Base-by-base conservation (phyloP, 2,797 vertebrate genomes). In the Phalanger gymnotis region DNA sequence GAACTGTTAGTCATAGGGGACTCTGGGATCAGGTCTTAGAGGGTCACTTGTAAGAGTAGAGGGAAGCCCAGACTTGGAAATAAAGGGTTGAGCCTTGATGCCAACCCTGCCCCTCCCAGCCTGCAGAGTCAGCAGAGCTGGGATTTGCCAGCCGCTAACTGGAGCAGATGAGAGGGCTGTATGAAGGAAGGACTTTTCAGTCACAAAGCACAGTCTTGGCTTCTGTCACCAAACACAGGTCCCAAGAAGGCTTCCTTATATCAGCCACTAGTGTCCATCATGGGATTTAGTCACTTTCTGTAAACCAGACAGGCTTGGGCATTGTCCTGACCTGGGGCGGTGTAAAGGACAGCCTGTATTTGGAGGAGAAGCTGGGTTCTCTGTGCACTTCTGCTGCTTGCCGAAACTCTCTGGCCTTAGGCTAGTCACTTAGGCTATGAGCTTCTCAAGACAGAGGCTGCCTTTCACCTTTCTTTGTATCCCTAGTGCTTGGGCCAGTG, bases 401-500 rank as follows among this genome's bases (percentile, higher is more conserved):
- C 16, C 22, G 34, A 31, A 4, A 40, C 34, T 66, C 16, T 73
- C 16, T 22, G 5, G 1, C 30, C 12, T 34, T 31, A 16, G 6
- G 40, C 25, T n/a, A 4, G 14, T 14, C 53, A 40, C 55, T 56
- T 7, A 31, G 47, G 5, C 93, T 7, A 11, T 56, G 31, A 3
- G 1, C 31, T 13, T 1, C 0, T 0, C 6, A 10, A 54, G 14
- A 52, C 5, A 1, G 14, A 28, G 52, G 6, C 89, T 2, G 1
- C 92, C 47, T 57, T 53, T 52, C 30, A 9, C 51, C 53, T 47
- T 13, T 25, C 81, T 47, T 61, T 5, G 9, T 56, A 25, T 54
- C 16, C 14, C 51, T 16, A 53, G 53, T 1, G 1, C 91, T 40
- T 90, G 4, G 0, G 34, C 92, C 0, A 25, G 28, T 3, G 34